phyloP scores from a whole-genome alignment of 2,797 vertebrate species.

The Myotis planiceps region DNA sequence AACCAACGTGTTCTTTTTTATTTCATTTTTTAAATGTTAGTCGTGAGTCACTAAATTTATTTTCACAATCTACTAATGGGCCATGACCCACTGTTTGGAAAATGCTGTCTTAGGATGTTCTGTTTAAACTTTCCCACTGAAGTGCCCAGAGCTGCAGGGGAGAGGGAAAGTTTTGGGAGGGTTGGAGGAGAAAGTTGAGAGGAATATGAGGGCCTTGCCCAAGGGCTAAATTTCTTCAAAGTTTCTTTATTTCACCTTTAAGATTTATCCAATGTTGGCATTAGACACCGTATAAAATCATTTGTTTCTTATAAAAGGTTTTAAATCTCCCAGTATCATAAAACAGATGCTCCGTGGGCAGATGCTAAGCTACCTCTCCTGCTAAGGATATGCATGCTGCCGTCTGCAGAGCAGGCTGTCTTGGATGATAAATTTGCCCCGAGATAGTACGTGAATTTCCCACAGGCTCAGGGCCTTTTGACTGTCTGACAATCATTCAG shows the following conservation, averaged over 20 bases:
- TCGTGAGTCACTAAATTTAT: conserved; percentile 28
- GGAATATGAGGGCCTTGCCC: background rate
- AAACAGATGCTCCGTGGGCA: background rate
- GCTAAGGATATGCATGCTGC: background rate
- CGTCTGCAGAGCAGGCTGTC: background rate
- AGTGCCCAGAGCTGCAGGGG: background rate
- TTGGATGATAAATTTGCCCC: background rate
- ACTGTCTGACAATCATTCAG: background rate
- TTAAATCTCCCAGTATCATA: background rate
- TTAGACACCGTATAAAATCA: background rate
- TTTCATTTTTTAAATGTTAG: conserved; percentile 15
- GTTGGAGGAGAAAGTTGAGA: background rate
- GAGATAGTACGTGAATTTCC: background rate
- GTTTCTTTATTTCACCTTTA: conserved; percentile 13
- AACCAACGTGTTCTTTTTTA: background rate
- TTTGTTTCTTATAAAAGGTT: background rate
- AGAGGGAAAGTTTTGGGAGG: background rate
- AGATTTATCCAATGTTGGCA: background rate
- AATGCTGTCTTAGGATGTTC: background rate
- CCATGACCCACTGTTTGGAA: conserved; percentile 34
- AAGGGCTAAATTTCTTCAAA: background rate
- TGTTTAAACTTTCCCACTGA: background rate
- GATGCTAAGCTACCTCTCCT: background rate
- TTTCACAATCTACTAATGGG: conserved; percentile 1
- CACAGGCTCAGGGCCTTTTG: background rate